Evolutionary conservation across 2,113 vertebrate genomes (phyloP).

Genomic region (Neolamprologus kungweensis): DNA sequence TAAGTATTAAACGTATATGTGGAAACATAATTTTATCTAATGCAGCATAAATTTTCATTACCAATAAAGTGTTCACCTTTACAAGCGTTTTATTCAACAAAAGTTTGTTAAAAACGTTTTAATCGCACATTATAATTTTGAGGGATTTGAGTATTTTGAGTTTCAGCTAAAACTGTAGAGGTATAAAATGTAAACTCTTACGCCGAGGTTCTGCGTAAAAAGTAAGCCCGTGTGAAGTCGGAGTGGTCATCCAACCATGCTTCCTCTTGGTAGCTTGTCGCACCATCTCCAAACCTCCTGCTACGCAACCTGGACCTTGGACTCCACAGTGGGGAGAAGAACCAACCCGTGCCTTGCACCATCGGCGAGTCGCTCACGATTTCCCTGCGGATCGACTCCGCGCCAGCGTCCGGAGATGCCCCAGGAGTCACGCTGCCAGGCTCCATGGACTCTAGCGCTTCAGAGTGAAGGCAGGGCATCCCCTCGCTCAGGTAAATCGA

Average conservation of each 20-base stretch:
- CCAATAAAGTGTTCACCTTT: background rate
- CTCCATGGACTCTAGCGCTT: slow-evolving; percentile 2
- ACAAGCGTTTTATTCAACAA: background rate
- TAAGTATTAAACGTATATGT: background rate
- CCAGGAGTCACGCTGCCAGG: background rate
- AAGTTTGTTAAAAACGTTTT: background rate
- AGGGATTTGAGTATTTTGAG: background rate
- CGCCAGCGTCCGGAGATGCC: background rate
- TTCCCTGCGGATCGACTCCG: background rate
- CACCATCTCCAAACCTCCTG: slow-evolving; percentile 6
- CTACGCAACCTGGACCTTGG: background rate
- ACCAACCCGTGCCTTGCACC: slow-evolving; percentile 12
- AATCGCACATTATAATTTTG: background rate
- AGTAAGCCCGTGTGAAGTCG: slow-evolving; percentile 42
- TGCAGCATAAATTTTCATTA: background rate
- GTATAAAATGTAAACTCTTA: slow-evolving; percentile 5
- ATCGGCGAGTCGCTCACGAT: background rate
- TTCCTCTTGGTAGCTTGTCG: slow-evolving; percentile 14
- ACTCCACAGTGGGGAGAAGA: slow-evolving; percentile 52
- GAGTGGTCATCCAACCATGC: slow-evolving; percentile 58
- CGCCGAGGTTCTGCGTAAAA: slow-evolving; percentile 42
- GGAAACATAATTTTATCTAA: background rate
- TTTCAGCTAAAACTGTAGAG: background rate
- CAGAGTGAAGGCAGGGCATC: slow-evolving; percentile 40
- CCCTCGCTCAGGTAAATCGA: slow-evolving; percentile 15